These are phyloP conservation scores for Sepiola atlantica DNA, from an alignment of 2,888 invertebrate genomes.

Conservation along the genomic window DNA sequence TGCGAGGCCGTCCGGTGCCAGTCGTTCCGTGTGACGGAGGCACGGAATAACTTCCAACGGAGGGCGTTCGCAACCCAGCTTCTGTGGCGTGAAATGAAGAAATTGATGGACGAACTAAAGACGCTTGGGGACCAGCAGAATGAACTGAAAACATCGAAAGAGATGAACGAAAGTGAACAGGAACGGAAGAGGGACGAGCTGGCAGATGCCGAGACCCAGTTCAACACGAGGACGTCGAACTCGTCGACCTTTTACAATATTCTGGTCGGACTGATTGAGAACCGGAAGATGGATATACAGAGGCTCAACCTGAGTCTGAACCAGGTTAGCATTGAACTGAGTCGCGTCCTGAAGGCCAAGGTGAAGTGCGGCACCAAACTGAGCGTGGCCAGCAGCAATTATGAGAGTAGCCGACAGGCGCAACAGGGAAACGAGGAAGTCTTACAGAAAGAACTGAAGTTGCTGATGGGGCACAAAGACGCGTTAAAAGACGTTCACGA, in stretches of 20 bases:
- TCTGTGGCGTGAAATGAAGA: neutral
- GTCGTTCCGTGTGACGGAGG: neutral
- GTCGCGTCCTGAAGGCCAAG: conserved; percentile 23
- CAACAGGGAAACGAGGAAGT: neutral
- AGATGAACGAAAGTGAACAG: neutral
- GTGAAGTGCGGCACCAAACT: neutral
- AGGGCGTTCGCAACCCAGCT: neutral
- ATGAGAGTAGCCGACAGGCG: neutral
- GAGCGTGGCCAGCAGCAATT: neutral
- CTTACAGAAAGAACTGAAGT: neutral
- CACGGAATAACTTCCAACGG: neutral
- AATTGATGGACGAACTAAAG: neutral
- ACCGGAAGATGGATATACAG: neutral
- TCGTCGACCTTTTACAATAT: neutral
- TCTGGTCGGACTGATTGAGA: neutral
- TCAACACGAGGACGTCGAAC: neutral
- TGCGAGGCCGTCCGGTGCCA: neutral
- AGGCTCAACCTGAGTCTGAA: neutral
- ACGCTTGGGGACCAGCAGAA: neutral
- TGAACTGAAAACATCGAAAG: neutral
- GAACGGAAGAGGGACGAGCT: neutral
- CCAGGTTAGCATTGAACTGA: neutral
- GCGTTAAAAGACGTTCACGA: neutral
- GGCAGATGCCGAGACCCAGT: neutral
- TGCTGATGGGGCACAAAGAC: neutral